phyloP scores from a whole-genome alignment of 2,113 vertebrate species.

The Gavialis gangeticus region DNA sequence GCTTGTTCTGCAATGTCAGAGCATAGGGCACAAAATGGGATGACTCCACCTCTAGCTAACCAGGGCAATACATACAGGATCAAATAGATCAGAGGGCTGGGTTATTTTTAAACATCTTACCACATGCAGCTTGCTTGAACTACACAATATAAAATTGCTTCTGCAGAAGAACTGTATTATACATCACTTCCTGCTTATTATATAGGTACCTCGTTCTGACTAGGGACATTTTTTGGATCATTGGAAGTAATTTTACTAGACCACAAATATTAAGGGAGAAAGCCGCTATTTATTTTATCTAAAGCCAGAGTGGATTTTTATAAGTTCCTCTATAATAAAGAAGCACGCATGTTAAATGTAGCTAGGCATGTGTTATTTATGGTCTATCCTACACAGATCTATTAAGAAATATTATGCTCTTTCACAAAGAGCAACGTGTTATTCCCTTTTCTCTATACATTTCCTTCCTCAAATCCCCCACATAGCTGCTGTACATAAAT shows the following conservation, averaged over 20 bases:
- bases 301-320: background rate
- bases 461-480: conserved; percentile 19
- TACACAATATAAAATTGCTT: background rate
- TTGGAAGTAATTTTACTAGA: background rate
- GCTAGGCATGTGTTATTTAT: background rate
- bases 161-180: background rate
- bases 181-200: conserved; percentile 30
- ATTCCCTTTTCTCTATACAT: conserved; percentile 37
- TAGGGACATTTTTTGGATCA: background rate
- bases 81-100: background rate
- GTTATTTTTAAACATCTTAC: background rate
- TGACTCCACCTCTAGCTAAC: background rate
- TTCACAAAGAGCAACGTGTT: conserved; percentile 8
- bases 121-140: background rate
- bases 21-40: background rate
- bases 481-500: background rate
- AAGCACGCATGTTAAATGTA: background rate
- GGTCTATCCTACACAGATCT: background rate
- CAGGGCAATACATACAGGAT: background rate
- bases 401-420: conserved; percentile 41
- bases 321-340: conserved; percentile 2
- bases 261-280: background rate
- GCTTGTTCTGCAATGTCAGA: background rate
- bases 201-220: background rate
- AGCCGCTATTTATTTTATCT: background rate